Base-by-base conservation (phyloP, 2,113 vertebrate species). In the Ramphastos sulfuratus region DNA sequence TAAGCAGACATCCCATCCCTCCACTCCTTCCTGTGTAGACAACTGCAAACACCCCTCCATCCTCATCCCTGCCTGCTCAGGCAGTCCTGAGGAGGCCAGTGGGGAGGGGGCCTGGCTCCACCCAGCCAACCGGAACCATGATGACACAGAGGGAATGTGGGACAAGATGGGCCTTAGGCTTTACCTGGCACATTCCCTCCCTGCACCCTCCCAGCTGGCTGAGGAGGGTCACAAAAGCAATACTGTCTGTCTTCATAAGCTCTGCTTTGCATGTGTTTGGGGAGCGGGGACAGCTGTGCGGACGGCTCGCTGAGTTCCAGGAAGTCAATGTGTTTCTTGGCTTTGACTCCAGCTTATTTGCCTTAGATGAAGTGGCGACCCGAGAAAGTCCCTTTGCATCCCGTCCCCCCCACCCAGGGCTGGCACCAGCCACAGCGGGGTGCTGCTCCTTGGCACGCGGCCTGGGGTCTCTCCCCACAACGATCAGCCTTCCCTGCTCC, bases 261-360 rank as follows among this genome's bases (percentile, higher is more conserved):
- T 91, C 90, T 89, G 95, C 92, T 94, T 95, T 76, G 69, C 89
- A 82, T 93, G 93, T 93, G 94, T 94, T 94, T 90, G 1, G 93
- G 95, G 92, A 96, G 92, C 78, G 23, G 93, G 95, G 96, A 97
- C 94, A 97, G 95, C 96, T 97, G 95, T 77, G 91, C 12, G 55
- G 94, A 90, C 9, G 28, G 92, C 91, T 95, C 8, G 1, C 92
- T 35, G 74, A 95, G 95, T 97, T 97, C 97, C 96, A 97, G 96
- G 94, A 97, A 97, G 96, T 78, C 85, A n/a, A 96, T 97, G 95
- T 97, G 91, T 97, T 97, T 97, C 95, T 96, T 97, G 96, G 97
- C 97, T 93, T 92, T 33, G 80, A 77, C 66, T 87, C 80, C 85
- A 46, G 93, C 95, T 97, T 95, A 81, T 89, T 95, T 92, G 97